Evolutionary conservation across 2,113 vertebrate species (phyloP).

Genomic region (Leptodactylus fuscus): DNA sequence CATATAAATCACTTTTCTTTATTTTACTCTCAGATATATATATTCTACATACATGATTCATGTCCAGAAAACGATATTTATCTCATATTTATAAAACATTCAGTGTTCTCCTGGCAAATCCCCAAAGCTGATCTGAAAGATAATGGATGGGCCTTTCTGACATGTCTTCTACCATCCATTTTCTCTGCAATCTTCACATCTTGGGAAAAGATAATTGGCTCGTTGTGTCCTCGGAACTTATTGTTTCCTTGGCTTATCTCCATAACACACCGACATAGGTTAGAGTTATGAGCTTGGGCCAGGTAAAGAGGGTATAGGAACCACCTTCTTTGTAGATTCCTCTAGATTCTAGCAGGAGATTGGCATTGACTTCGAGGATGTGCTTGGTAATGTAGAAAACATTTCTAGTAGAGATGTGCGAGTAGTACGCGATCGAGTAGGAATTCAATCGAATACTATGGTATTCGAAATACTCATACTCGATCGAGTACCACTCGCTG

Average conservation of each 20-base stretch:
- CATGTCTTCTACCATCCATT: neutral
- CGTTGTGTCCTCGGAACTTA: neutral
- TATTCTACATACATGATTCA: conserved; percentile 40
- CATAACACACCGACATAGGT: neutral
- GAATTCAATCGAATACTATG: no score
- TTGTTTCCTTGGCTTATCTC: neutral
- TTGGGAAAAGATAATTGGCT: neutral
- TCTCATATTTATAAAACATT: conserved; percentile 33
- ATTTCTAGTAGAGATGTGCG: no score
- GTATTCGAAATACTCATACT: no score
- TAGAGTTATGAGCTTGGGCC: neutral
- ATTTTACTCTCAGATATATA: conserved; percentile 33
- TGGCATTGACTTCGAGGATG: no score
- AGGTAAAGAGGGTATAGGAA: neutral
- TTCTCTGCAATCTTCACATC: neutral
- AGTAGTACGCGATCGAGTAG: no score
- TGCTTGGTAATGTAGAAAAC: no score
- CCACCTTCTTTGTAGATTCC: neutral
- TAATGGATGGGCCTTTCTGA: conserved; percentile 29
- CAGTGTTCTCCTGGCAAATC: conserved; percentile 12
- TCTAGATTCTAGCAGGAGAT: no score
- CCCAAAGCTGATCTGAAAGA: conserved; percentile 31
- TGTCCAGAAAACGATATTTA: conserved; percentile 38
- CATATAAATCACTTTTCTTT: conserved; percentile 23
- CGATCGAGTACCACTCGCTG: no score